These are phyloP conservation scores for Thalassoma bifasciatum DNA, from an alignment of 2,113 vertebrate species.

Conservation along the genomic window DNA sequence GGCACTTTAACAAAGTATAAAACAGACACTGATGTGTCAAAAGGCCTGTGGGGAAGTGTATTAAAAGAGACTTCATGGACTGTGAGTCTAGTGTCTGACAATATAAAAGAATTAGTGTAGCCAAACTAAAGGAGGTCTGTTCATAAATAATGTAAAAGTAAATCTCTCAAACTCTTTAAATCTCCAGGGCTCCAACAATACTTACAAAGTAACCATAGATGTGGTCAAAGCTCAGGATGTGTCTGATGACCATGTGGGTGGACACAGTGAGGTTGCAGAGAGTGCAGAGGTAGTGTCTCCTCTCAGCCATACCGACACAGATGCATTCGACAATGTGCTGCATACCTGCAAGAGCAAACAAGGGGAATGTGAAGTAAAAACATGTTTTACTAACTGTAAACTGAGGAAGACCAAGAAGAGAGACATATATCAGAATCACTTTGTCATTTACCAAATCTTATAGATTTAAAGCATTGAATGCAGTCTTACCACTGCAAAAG, in stretches of 20 bases:
- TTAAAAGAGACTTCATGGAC: too few species aligned
- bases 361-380: background rate
- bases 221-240: constrained; percentile 78
- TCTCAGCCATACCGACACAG: constrained; percentile 4
- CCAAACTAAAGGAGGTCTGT: too few species aligned
- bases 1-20: too few species aligned
- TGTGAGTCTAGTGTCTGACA: too few species aligned
- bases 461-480: too few species aligned
- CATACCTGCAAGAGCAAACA: constrained; percentile 56
- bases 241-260: constrained; percentile 52
- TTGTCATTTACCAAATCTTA: background rate
- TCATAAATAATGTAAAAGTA: too few species aligned
- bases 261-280: constrained; percentile 58
- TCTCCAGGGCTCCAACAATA: background rate
- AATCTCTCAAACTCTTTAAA: too few species aligned
- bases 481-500: background rate
- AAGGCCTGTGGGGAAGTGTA: too few species aligned
- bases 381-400: background rate
- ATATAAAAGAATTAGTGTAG: too few species aligned
- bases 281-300: constrained; percentile 67
- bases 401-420: background rate
- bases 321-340: constrained; percentile 70
- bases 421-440: background rate
- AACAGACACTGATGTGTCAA: too few species aligned
- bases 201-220: constrained; percentile 74